Evolutionary conservation across 1,140 invertebrate genomes (phyloP).

Genomic region (Macrocentrus cingulum): DNA sequence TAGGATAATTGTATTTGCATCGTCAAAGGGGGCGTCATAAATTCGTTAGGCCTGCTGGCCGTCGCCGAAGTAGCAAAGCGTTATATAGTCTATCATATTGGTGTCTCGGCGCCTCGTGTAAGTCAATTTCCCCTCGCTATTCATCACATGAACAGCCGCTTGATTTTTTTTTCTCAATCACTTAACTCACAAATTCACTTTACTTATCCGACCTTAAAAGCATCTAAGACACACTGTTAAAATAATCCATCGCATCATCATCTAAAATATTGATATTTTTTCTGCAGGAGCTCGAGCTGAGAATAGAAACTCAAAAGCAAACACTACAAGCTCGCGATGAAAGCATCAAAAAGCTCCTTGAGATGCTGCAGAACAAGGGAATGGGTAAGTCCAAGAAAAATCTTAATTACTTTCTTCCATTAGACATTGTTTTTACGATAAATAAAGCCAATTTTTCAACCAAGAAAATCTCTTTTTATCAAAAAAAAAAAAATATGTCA

Average conservation of each 20-base stretch:
- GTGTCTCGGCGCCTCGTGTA: background rate
- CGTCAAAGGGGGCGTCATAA: slow-evolving; percentile 46
- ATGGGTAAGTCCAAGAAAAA: slow-evolving; percentile 74
- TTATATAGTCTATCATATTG: slow-evolving; percentile 32
- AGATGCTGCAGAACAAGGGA: slow-evolving; percentile 97
- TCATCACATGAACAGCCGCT: too few species aligned
- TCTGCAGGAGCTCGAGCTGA: slow-evolving; percentile 85
- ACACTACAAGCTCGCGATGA: slow-evolving; percentile 93
- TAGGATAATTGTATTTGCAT: slow-evolving; percentile 46
- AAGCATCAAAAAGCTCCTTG: slow-evolving; percentile 96
- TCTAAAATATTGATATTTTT: slow-evolving; percentile 30
- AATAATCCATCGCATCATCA: too few species aligned
- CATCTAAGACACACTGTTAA: too few species aligned
- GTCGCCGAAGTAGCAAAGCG: slow-evolving; percentile 23
- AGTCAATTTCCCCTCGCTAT: background rate
- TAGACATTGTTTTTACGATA: too few species aligned
- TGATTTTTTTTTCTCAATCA: too few species aligned
- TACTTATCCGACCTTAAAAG: too few species aligned
- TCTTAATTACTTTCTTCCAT: slow-evolving; percentile 23
- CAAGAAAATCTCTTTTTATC: too few species aligned
- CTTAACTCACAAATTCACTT: too few species aligned
- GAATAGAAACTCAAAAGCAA: slow-evolving; percentile 98
- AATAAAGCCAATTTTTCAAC: too few species aligned
- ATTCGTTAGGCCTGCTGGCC: slow-evolving; percentile 39
- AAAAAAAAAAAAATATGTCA: too few species aligned